Evolutionary conservation across 1,140 invertebrate species (phyloP).

Genomic region (Triops cancriformis): DNA sequence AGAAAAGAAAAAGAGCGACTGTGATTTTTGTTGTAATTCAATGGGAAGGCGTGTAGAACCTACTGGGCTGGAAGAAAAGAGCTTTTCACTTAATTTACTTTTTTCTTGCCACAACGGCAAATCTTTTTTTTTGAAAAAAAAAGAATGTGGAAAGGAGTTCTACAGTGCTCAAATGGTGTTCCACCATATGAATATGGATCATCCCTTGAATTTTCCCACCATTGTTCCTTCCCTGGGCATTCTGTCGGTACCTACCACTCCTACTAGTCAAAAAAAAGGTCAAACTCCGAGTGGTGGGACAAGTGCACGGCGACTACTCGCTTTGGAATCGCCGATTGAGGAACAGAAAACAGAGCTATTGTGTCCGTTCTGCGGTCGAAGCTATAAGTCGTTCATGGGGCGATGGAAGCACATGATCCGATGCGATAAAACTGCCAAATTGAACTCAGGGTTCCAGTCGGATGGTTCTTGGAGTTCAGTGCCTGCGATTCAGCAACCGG

Average conservation of each 20-base stretch:
- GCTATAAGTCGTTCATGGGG: not conserved
- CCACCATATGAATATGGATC: not conserved
- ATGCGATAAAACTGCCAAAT: not conserved
- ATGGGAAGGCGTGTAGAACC: not conserved
- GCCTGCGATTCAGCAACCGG: not conserved
- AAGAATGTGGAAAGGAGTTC: not conserved
- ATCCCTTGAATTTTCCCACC: not conserved
- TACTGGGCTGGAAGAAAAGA: not conserved
- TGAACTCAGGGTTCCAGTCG: not conserved
- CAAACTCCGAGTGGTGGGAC: not conserved
- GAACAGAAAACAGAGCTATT: not conserved
- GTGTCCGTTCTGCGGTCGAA: not conserved
- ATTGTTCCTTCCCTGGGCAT: not conserved
- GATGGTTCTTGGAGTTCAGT: not conserved
- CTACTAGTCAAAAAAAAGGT: not conserved
- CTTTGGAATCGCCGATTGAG: not conserved
- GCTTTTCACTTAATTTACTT: not conserved
- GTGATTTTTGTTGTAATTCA: too few species aligned
- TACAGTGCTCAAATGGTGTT: not conserved
- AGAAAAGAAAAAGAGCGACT: too few species aligned
- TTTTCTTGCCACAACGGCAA: not conserved
- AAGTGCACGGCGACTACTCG: not conserved
- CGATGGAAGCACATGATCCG: not conserved
- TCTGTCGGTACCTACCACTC: not conserved
- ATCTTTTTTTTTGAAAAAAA: not conserved